Evolutionary conservation across 92 coral and sea anemone genomes (phyloP).

Genomic region (Zoanthus sociatus): DNA sequence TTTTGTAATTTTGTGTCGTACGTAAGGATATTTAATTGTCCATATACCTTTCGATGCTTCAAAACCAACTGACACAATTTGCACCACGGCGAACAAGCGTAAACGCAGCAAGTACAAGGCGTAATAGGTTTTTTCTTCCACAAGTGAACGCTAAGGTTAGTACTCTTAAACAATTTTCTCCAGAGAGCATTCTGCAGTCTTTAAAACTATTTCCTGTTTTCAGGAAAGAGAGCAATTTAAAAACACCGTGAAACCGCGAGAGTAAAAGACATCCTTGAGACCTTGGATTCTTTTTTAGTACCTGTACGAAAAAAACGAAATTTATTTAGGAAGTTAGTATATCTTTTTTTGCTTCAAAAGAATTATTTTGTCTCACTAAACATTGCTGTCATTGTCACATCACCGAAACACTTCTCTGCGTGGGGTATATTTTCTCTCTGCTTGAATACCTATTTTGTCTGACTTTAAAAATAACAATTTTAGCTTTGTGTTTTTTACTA

Average conservation of each 20-base stretch:
- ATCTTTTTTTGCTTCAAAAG: too few relatives aligned
- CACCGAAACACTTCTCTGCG: too few relatives aligned
- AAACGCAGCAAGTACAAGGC: neutral
- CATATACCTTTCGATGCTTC: neutral
- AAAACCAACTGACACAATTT: neutral
- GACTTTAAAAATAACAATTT: too few relatives aligned
- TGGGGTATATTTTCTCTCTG: too few relatives aligned
- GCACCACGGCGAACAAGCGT: neutral
- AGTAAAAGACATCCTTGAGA: too few relatives aligned
- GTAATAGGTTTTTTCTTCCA: slow-evolving; percentile 5
- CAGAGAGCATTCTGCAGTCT: neutral
- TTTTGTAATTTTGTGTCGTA: neutral
- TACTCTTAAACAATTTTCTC: neutral
- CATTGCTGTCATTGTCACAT: too few relatives aligned
- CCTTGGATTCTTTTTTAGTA: neutral
- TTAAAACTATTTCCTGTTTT: neutral
- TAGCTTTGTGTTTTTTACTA: too few relatives aligned
- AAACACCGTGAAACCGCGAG: neutral
- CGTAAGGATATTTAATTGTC: neutral
- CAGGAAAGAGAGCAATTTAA: neutral
- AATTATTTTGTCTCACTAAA: too few relatives aligned
- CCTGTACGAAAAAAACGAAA: neutral
- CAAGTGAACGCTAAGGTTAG: neutral
- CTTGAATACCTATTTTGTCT: too few relatives aligned
- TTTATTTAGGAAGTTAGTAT: too few relatives aligned